Conservation (phyloP, 2,888 invertebrate species). For the Ennomos fuscantarius region DNA sequence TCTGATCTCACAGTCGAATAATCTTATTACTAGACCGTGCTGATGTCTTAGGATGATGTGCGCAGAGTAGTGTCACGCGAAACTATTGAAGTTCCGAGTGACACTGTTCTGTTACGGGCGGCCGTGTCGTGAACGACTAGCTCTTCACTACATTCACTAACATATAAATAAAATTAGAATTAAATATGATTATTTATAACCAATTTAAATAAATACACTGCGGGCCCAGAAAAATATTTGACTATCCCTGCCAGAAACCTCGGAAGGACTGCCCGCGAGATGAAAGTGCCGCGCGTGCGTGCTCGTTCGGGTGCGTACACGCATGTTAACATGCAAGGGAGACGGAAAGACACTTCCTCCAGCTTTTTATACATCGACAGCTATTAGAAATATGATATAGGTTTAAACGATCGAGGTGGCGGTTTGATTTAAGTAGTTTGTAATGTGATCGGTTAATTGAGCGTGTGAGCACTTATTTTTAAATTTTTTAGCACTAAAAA, state of each 20-base stretch:
- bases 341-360: conserved; percentile 71
- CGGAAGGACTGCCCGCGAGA: conserved; percentile 71
- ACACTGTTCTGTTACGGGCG: too few relatives aligned
- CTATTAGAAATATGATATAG: conserved; percentile 25
- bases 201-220: too few relatives aligned
- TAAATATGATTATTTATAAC: too few relatives aligned
- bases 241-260: conserved; percentile 15
- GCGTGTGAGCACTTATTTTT: background rate
- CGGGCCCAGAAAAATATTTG: conserved; percentile 5
- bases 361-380: conserved; percentile 29
- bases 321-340: conserved; percentile 65
- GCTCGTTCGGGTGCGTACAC: conserved; percentile 53
- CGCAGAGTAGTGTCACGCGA: too few relatives aligned
- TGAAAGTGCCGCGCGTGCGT: conserved; percentile 67
- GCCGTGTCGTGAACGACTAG: too few relatives aligned
- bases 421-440: conserved; percentile 19
- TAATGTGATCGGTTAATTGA: conserved; percentile 22
- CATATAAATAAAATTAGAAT: too few relatives aligned
- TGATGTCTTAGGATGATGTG: too few relatives aligned
- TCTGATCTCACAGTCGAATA: too few relatives aligned
- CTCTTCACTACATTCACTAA: too few relatives aligned
- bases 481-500: too few relatives aligned
- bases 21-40: too few relatives aligned
- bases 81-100: too few relatives aligned
- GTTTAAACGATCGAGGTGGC: conserved; percentile 14